Conservation (phyloP, 35 echinoderm and acorn worm genomes). For the Anneissia japonica region DNA sequence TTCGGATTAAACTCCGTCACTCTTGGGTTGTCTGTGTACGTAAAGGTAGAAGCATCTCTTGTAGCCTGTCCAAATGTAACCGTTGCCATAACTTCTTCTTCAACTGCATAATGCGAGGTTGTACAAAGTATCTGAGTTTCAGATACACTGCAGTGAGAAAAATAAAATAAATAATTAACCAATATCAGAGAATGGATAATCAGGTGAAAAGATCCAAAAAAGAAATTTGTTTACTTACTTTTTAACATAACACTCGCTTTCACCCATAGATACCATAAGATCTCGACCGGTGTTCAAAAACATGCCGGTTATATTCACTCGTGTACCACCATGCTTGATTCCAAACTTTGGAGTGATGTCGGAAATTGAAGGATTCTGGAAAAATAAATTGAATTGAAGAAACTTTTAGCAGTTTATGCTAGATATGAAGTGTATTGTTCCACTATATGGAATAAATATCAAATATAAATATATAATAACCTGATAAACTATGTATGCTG, state of each 20-base stretch:
- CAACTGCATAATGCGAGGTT: neutral
- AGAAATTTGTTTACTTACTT: neutral
- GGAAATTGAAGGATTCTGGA: neutral
- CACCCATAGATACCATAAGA: neutral
- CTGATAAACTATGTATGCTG: neutral
- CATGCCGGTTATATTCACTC: neutral
- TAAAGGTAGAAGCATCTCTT: neutral
- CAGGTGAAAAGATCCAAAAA: neutral
- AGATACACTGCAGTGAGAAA: neutral
- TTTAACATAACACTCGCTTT: neutral
- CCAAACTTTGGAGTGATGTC: neutral
- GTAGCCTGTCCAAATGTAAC: neutral
- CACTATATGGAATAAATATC: too few species aligned
- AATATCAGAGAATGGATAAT: neutral
- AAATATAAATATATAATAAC: neutral
- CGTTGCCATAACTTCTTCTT: neutral
- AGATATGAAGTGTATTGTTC: too few species aligned
- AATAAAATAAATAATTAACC: neutral
- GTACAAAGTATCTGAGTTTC: neutral
- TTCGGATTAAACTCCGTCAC: neutral
- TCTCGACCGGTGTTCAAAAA: neutral
- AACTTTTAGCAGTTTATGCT: too few species aligned
- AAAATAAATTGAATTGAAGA: too few species aligned
- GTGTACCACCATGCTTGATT: neutral
- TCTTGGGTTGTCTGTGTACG: neutral